phyloP scores from a whole-genome alignment of 1,140 invertebrate species.

The Oscheius sp. region DNA sequence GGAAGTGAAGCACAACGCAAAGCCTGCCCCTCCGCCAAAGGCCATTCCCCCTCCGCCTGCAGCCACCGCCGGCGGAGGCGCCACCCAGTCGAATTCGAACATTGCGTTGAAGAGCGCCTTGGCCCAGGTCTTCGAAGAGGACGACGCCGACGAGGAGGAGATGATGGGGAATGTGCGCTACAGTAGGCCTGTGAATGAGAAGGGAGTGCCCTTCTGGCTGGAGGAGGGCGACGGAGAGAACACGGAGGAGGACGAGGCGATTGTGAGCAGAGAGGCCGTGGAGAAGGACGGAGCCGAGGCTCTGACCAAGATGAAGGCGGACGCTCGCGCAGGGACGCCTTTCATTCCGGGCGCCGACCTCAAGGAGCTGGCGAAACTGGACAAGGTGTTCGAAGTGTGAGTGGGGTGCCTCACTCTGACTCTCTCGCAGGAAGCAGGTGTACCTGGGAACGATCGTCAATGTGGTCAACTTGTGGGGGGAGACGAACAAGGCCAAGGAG shows the following conservation, averaged over 20 bases:
- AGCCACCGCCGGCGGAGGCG: background rate
- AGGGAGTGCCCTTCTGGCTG: background rate
- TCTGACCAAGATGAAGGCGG: background rate
- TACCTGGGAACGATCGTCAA: background rate
- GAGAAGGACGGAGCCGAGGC: background rate
- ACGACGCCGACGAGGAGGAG: background rate
- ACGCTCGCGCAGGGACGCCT: background rate
- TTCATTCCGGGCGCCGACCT: background rate
- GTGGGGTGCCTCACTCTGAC: no score
- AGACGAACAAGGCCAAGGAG: background rate
- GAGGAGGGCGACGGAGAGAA: background rate
- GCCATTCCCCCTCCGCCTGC: background rate
- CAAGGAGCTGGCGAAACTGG: background rate
- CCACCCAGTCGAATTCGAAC: no score
- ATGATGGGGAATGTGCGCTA: background rate
- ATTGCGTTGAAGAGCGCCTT: background rate
- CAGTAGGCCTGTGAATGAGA: background rate
- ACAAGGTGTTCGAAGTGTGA: background rate
- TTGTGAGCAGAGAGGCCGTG: background rate
- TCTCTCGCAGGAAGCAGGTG: no score
- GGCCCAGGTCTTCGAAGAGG: background rate
- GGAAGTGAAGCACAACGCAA: background rate
- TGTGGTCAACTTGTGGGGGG: background rate
- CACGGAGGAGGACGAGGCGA: background rate
- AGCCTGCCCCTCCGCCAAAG: background rate